Conservation (phyloP, 2,888 invertebrate species). For the Globia sparganii region DNA sequence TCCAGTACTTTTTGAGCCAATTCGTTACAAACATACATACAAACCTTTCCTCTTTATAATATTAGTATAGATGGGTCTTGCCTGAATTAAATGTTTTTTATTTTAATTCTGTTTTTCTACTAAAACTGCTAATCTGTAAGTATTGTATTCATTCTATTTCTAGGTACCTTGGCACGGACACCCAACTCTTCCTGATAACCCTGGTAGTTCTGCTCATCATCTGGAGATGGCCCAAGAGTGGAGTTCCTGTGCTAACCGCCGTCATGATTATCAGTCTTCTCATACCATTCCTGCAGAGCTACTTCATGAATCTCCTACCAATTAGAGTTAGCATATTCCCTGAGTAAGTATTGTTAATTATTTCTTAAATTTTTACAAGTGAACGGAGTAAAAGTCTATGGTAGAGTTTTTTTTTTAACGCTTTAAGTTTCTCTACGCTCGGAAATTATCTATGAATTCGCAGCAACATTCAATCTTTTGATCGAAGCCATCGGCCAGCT, state of each 20-base stretch:
- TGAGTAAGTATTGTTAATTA: conserved; percentile 77
- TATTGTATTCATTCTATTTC: not conserved
- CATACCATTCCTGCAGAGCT: conserved; percentile 87
- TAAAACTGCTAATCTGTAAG: not conserved
- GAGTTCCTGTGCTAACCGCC: conserved; percentile 78
- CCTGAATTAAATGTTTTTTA: no score
- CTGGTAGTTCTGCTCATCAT: conserved; percentile 83
- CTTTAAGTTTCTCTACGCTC: no score
- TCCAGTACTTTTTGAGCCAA: no score
- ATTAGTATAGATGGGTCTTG: no score
- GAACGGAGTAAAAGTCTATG: no score
- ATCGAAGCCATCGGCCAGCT: no score
- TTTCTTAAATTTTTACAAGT: not conserved
- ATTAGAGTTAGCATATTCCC: conserved; percentile 87
- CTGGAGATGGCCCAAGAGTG: conserved; percentile 86
- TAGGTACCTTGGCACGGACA: conserved; percentile 88
- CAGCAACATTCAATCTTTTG: no score
- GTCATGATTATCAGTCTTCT: conserved; percentile 84
- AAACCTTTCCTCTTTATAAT: no score
- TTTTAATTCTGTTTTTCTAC: not conserved
- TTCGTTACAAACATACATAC: no score
- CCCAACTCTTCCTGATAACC: conserved; percentile 86
- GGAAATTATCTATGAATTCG: no score
- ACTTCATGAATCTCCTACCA: conserved; percentile 86
- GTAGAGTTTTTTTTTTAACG: no score